Evolutionary conservation across 2,797 vertebrate species (phyloP), one percentile per base, ranked within the genome.

Genomic region (Anabacerthia variegaticeps): DNA sequence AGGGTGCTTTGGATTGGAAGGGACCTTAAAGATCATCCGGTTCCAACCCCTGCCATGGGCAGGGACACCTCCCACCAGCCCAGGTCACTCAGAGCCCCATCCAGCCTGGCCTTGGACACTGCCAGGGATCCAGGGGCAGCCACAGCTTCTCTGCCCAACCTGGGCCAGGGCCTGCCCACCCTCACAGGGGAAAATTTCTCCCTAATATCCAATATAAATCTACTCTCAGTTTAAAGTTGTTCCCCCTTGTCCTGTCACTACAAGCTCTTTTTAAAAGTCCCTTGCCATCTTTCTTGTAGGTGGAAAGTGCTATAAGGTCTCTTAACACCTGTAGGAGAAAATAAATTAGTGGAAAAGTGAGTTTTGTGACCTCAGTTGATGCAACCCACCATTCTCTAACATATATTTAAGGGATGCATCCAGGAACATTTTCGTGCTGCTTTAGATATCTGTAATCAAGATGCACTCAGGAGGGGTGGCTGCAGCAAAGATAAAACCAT

Each of bases 141-240:
- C 36, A 43, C 27, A 68, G 36, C 49, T 75, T 3, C 77, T 28
- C 69, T 74, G 54, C 21, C 8, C 14, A 68, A 0, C 19, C 41
- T 76, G 32, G 76, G 23, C 36, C 56, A 76, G 36, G 32, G 63
- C 2, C 56, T 69, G 15, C 0, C 0, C 41, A 56, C 13, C 48
- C 39, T 75, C 49, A 6, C 12, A 62, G 19, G 54, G 23, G 12
- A 5, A 0, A 15, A 18, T 76, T 44, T 44, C 7, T 76, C 20
- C 36, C n/a, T 6, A 0, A 9, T 37, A 26, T n/a, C n/a, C 9
- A 18, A 22, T 14, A 20, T 44, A 3, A 69, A 37, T 17, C 5
- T 12, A 3, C 11, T 2, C 7, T 37, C 63, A 28, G 16, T 24
- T 3, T 37, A 27, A 76, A 55, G 13, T 22, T 19, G 36, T 49